Percentiles rank a stretch among this genome's conserved stretches.
Conservation (phyloP, 2,888 invertebrate species). For the Campoplex nolae region DNA sequence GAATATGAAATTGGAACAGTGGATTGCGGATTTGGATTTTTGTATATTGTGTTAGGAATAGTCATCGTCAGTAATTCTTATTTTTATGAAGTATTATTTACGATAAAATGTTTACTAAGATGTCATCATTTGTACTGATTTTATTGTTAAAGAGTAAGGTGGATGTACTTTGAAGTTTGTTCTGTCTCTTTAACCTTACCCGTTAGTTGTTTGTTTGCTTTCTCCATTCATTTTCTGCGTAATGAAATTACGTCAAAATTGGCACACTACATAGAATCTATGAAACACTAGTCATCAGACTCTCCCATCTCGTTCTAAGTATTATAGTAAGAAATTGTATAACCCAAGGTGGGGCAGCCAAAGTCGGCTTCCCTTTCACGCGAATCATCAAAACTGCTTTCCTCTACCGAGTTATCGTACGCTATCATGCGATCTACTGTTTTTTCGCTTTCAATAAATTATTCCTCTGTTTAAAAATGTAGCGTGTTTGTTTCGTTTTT, state of each 20-base stretch:
- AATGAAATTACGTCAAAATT: slow-evolving; percentile 31
- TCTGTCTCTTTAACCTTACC: neutral
- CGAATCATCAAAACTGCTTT: slow-evolving; percentile 41
- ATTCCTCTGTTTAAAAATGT: neutral
- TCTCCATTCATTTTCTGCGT: neutral
- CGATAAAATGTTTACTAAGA: neutral
- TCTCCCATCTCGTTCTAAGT: slow-evolving; percentile 15
- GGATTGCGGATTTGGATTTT: neutral
- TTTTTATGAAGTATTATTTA: neutral
- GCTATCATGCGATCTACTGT: slow-evolving; percentile 37
- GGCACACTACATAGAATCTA: slow-evolving; percentile 12
- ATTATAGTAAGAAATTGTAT: slow-evolving; percentile 29
- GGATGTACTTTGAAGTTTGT: neutral
- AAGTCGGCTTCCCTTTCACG: slow-evolving; percentile 33
- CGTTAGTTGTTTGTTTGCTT: neutral
- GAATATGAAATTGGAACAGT: neutral
- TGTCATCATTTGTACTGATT: no score
- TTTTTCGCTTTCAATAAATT: neutral
- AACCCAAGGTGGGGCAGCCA: slow-evolving; percentile 27
- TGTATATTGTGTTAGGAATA: neutral
- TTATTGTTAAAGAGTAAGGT: neutral
- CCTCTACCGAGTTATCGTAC: slow-evolving; percentile 43
- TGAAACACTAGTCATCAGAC: slow-evolving; percentile 14
- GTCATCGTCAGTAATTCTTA: neutral
- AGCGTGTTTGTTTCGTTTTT: neutral